Base-by-base conservation (phyloP, 2,113 vertebrate species). In the Cebidichthys violaceus region DNA sequence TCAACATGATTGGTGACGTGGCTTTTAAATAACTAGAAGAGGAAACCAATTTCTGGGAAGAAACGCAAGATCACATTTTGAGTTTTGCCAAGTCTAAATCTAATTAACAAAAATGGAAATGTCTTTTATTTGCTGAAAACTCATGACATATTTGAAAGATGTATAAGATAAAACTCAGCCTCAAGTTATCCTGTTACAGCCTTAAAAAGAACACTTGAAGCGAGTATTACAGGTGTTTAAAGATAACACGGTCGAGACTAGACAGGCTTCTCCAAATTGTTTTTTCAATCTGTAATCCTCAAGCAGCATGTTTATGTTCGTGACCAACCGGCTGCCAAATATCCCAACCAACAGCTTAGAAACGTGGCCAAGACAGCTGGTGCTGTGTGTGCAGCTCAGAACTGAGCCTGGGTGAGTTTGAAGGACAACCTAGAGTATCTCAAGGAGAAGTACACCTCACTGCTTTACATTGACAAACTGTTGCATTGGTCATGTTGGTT, bases 251-350 rank as follows among this genome's bases (percentile, higher is more conserved):
- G 3, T n/a, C 20, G 50, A 52, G 50, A 20, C 17, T 8, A 65
- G 14, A 27, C 22, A 71, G 17, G 22, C n/a, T 65, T 77, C 37
- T 78, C 22, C 39, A 35, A 47, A 47, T 33, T 2, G 4, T 37
- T 41, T 72, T 73, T 31, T 43, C 22, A 33, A 15, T 13, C n/a
- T 39, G 55, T 52, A 43, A 75, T 37, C 33, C 33, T 75, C 55
- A 73, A 45, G 41, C 70, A 73, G 55, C 55, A 61, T 73, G 70
- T 61, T n/a, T 33, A 18, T 52, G 20, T 75, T 45, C 22, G 39
- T 81, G 70, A 73, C 65, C 9, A 15, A 62, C 20, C 4, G 13
- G 6, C 65, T 75, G 70, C 71, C 54, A 82, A 62, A 82, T 54
- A 62, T 41, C 70, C 52, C 1, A 47, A 39, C n/a, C 55, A 69